These are phyloP conservation scores for Tamias sibiricus DNA, from an alignment of 2,113 vertebrate species.

Conservation along the genomic window DNA sequence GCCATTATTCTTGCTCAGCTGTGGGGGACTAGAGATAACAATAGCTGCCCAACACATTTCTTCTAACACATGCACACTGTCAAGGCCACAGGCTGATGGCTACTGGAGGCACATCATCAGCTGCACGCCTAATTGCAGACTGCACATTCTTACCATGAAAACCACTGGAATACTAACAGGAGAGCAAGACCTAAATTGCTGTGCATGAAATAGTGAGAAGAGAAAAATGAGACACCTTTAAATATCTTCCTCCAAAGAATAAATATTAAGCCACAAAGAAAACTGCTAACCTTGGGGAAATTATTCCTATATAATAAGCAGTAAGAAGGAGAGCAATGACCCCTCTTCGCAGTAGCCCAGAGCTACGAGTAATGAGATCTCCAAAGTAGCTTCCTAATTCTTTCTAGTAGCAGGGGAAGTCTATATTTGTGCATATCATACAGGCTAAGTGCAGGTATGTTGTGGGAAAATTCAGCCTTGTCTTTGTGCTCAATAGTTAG, in stretches of 20 bases:
- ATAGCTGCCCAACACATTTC: neutral
- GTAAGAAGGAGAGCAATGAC: neutral
- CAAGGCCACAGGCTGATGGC: neutral
- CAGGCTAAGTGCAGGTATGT: neutral
- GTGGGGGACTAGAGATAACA: neutral
- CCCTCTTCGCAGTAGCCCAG: neutral
- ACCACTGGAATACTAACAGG: neutral
- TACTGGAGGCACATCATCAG: neutral
- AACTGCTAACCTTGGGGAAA: conserved; percentile 6
- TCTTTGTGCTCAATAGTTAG: neutral
- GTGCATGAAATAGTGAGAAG: neutral
- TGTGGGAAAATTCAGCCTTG: neutral
- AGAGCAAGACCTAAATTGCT: neutral
- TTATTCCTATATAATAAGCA: neutral
- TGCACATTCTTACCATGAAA: neutral
- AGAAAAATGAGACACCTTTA: conserved; percentile 29
- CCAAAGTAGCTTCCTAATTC: neutral
- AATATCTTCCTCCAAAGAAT: conserved; percentile 7
- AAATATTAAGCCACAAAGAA: conserved; percentile 44
- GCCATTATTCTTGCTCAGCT: conserved; percentile 34
- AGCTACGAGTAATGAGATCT: conserved; percentile 50
- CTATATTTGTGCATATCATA: neutral
- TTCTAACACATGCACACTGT: neutral
- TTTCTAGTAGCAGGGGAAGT: neutral
- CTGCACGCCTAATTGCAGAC: neutral